Evolutionary conservation across 1,140 invertebrate species (phyloP).

Genomic region (Drosophila saltans): DNA sequence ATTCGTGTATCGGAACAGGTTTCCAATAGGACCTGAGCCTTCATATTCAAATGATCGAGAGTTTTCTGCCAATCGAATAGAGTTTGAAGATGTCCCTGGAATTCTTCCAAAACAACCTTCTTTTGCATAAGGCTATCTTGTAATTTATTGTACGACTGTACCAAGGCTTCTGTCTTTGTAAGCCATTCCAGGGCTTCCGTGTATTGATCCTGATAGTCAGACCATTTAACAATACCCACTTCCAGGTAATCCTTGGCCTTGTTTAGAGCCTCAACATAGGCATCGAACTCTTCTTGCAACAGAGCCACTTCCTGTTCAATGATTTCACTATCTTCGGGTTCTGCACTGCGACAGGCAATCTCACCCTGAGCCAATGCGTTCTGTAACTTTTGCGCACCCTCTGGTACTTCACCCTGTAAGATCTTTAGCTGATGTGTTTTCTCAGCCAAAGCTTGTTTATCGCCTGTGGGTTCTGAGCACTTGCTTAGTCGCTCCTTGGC

Average conservation of each 20-base stretch:
- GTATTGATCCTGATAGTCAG: conserved; percentile 97
- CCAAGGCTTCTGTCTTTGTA: conserved; percentile 92
- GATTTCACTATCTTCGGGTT: conserved; percentile 93
- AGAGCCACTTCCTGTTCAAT: conserved; percentile 95
- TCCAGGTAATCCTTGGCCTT: conserved; percentile 93
- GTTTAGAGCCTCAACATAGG: conserved; percentile 90
- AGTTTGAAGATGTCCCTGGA: conserved; percentile 94
- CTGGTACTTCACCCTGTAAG: conserved; percentile 90
- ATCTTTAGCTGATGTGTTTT: conserved; percentile 94
- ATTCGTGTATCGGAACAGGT: conserved; percentile 96
- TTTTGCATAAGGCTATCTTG: conserved; percentile 95
- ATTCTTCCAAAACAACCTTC: conserved; percentile 93
- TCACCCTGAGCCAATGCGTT: conserved; percentile 92
- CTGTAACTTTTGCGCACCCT: conserved; percentile 92
- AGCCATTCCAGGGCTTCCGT: conserved; percentile 95
- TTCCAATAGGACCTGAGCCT: conserved; percentile 94
- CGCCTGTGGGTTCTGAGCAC: conserved; percentile 96
- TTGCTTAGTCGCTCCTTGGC: conserved; percentile 95
- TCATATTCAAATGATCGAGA: conserved; percentile 95
- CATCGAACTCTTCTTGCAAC: conserved; percentile 94
- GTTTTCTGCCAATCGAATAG: conserved; percentile 97
- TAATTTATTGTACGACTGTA: conserved; percentile 95
- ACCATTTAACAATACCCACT: conserved; percentile 96
- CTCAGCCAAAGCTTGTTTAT: conserved; percentile 93
- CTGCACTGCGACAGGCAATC: conserved; percentile 91